Conservation (phyloP, 2,888 invertebrate species). For the Agriotes lineatus region DNA sequence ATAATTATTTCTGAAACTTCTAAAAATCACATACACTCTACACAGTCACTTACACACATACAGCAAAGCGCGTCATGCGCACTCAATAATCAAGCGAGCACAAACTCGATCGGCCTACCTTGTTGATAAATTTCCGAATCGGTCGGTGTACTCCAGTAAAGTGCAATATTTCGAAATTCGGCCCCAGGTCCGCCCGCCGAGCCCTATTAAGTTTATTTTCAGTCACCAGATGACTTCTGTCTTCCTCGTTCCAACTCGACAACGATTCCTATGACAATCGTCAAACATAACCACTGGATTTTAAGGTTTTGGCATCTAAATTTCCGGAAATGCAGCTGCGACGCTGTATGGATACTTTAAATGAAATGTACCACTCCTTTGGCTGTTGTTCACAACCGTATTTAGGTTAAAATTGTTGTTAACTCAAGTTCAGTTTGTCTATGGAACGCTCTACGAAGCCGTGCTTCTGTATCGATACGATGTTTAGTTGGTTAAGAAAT, state of each 20-base stretch:
- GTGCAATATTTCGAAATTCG: constrained; percentile 41
- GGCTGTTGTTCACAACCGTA: constrained; percentile 62
- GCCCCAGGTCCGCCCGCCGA: constrained; percentile 24
- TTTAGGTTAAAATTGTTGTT: constrained; percentile 64
- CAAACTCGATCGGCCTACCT: constrained; percentile 20
- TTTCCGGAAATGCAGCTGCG: constrained; percentile 65
- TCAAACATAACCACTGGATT: constrained; percentile 59
- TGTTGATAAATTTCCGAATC: constrained; percentile 21
- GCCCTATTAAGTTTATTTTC: constrained; percentile 65
- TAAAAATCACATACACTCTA: neutral
- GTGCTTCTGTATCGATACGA: neutral
- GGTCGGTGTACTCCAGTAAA: constrained; percentile 15
- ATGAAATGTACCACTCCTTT: constrained; percentile 65
- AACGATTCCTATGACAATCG: constrained; percentile 62
- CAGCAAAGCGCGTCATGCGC: neutral
- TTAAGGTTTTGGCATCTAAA: constrained; percentile 64
- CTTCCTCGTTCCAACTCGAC: constrained; percentile 66
- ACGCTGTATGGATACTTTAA: constrained; percentile 64
- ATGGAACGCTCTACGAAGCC: constrained; percentile 27
- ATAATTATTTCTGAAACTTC: too few species aligned
- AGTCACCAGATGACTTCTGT: constrained; percentile 66
- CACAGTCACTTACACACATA: neutral
- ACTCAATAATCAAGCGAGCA: neutral
- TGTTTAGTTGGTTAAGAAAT: constrained; percentile 1
- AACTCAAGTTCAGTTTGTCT: constrained; percentile 48